Evolutionary conservation across 2,797 vertebrate genomes (phyloP).

Genomic region (Cygnus olor): DNA sequence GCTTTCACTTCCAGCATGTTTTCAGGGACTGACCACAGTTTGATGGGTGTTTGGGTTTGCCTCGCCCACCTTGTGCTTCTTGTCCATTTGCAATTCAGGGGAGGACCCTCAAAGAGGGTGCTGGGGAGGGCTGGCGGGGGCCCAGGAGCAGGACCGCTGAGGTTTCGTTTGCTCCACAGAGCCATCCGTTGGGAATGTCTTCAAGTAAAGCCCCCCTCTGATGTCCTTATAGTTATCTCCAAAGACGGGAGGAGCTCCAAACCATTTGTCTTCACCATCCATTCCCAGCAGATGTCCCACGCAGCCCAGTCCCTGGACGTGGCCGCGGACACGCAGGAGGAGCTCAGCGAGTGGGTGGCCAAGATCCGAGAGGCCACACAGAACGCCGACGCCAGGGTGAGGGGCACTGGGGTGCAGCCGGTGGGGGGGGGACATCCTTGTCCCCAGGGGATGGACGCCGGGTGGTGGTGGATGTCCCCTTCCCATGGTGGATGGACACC

Average conservation of each 20-base stretch:
- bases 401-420: neutral
- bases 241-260: conserved; percentile 92
- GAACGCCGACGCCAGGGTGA: conserved; percentile 95
- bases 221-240: conserved; percentile 76
- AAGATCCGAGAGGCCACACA: conserved; percentile 95
- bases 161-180: conserved; percentile 45
- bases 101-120: neutral
- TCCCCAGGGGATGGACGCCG: neutral
- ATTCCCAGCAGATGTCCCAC: conserved; percentile 80
- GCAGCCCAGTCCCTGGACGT: conserved; percentile 85
- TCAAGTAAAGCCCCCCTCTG: conserved; percentile 83
- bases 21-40: neutral
- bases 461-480: neutral
- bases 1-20: neutral
- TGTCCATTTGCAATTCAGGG: neutral
- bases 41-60: neutral
- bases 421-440: neutral
- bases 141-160: neutral
- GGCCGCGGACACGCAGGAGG: conserved; percentile 88
- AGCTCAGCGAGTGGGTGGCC: conserved; percentile 93
- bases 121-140: neutral
- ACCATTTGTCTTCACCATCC: conserved; percentile 92
- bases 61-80: neutral
- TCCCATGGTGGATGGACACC: neutral
- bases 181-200: conserved; percentile 41